These are phyloP conservation scores for Perccottus glenii DNA, from an alignment of 2,113 vertebrate genomes.

Conservation along the genomic window DNA sequence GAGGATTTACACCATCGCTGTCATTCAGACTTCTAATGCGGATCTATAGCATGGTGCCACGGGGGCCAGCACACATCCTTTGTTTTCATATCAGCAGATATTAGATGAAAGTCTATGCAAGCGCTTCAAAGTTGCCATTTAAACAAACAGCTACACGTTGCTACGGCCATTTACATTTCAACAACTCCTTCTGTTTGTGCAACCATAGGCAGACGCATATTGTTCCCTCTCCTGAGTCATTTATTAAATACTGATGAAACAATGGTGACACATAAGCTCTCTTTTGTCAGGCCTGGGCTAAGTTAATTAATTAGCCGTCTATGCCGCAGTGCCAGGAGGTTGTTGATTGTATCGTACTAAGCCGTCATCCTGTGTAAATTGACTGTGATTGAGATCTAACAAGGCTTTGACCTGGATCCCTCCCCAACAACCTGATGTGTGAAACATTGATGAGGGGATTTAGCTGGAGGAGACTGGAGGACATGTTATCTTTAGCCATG, in stretches of 20 bases:
- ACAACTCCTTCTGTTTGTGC: slow-evolving; percentile 15
- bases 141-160: slow-evolving; percentile 23
- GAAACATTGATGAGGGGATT: slow-evolving; percentile 71
- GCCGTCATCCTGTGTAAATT: slow-evolving; percentile 77
- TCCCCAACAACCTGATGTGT: slow-evolving; percentile 59
- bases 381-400: slow-evolving; percentile 77
- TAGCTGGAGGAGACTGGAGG: slow-evolving; percentile 56
- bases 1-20: slow-evolving; percentile 43
- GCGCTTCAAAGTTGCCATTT: slow-evolving; percentile 32
- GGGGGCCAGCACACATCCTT: slow-evolving; percentile 31
- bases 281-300: slow-evolving; percentile 58
- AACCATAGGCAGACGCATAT: slow-evolving; percentile 21
- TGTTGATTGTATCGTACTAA: slow-evolving; percentile 76
- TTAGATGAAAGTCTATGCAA: slow-evolving; percentile 25
- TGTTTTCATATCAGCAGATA: slow-evolving; percentile 53
- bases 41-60: slow-evolving; percentile 42
- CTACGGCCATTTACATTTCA: slow-evolving; percentile 23
- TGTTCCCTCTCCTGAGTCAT: slow-evolving; percentile 38
- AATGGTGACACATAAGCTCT: slow-evolving; percentile 66
- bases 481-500: slow-evolving; percentile 69
- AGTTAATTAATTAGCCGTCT: slow-evolving; percentile 74
- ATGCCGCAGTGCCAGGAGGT: slow-evolving; percentile 66
- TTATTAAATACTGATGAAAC: slow-evolving; percentile 66
- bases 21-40: slow-evolving; percentile 53
- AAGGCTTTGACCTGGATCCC: slow-evolving; percentile 74